phyloP scores from a whole-genome alignment of 2,113 vertebrate species.

The Pagrus major region DNA sequence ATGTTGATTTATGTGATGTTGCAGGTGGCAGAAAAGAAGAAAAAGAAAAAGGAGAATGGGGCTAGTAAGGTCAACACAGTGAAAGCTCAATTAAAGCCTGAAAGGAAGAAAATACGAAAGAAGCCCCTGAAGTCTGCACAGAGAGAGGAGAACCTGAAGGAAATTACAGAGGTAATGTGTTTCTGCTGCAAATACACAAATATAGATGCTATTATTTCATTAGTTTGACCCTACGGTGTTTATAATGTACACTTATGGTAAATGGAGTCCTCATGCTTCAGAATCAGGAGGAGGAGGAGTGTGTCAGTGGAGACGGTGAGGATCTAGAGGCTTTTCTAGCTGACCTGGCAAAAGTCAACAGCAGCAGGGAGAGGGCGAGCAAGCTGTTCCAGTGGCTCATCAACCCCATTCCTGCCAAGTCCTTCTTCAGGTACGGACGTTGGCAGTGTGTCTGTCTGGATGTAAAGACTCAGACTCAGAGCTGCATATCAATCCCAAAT shows the following conservation, averaged over 20 bases:
- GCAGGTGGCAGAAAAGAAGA: slow-evolving; percentile 67
- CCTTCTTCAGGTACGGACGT: slow-evolving; percentile 84
- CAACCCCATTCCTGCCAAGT: slow-evolving; percentile 83
- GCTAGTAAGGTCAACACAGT: slow-evolving; percentile 33
- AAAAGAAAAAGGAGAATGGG: slow-evolving; percentile 72
- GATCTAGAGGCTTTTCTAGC: slow-evolving; percentile 79
- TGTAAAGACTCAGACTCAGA: neutral
- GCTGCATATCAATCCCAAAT: neutral
- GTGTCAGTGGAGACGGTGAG: slow-evolving; percentile 21
- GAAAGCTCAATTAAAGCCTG: slow-evolving; percentile 59
- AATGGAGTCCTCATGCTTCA: neutral
- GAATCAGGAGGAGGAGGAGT: slow-evolving; percentile 36
- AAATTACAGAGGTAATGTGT: slow-evolving; percentile 21
- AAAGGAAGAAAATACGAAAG: slow-evolving; percentile 61
- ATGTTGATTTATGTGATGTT: slow-evolving; percentile 7
- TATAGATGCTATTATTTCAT: neutral
- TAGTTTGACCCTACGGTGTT: neutral
- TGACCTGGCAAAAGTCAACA: slow-evolving; percentile 84
- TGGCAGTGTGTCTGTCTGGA: neutral
- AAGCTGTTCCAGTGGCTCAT: slow-evolving; percentile 93
- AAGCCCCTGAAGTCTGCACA: slow-evolving; percentile 39
- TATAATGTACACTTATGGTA: neutral
- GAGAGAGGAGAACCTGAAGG: slow-evolving; percentile 32
- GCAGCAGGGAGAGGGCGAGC: slow-evolving; percentile 89
- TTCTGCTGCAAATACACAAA: neutral